Base-by-base conservation (phyloP, 1,140 invertebrate species). In the Eupeodes corollae region DNA sequence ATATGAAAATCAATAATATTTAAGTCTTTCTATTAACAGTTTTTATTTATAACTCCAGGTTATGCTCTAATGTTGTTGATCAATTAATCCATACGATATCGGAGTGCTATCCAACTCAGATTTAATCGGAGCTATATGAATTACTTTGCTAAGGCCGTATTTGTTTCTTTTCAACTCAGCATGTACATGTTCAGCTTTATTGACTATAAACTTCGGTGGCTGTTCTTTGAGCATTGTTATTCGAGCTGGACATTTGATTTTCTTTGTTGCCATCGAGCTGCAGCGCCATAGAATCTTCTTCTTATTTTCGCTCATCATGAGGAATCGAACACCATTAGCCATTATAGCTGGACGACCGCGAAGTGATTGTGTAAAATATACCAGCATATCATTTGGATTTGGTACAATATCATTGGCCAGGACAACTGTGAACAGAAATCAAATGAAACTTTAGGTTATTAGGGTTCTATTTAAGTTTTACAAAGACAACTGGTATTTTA, bases 241-340 rank as follows among this genome's bases (percentile, higher is more conserved):
- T 8, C 66, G 59, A 5, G 66, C 66, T 2, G 66, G 66, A 42
- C 66, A 68, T 42, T 68, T 68, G 1, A 68, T 51, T 37, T 67
- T 68, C 33, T 68, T 68, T 9, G 66, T 68, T 12, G 63, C 61
- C 66, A 68, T 68, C 3, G 58, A 68, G 16, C 63, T 65, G 48
- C 66, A 68, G n/a, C 66, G 61, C 66, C 66, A 68, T 16, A 68
- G 18, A 9, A 68, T 68, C 37, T 65, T 67, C 49, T 67, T 68
- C 21, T 63, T 63, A 50, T 65, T 68, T 48, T 68, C 63, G 46
- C 66, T 68, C 65, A 68, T 68, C 3, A 68, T 56, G 2, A 68
- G 50, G 42, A 68, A 68, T 11, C 66, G 61, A 18, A 67, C 54
- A 30, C 63, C 66, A 46, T 68, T 67, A 12, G 63, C 66, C 58